Base-by-base conservation (phyloP, 2,113 vertebrate species). In the Gasterosteus nipponicus region DNA sequence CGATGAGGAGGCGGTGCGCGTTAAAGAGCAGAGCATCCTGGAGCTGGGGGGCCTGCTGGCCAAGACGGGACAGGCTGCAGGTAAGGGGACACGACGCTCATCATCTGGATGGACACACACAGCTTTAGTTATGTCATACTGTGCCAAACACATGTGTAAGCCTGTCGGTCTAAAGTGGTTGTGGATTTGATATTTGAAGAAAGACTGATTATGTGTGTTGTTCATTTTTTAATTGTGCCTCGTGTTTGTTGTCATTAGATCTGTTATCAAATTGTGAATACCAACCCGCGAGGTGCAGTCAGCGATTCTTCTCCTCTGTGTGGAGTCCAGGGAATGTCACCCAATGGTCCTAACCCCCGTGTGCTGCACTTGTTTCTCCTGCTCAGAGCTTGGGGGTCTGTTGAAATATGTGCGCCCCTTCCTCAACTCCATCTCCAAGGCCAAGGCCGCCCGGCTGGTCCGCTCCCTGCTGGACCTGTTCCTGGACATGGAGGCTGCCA, bases 11-110 rank as follows among this genome's bases (percentile, higher is more conserved):
- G 97, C 97, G 0, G 95, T 98, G 77, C 96, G 97, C 49, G 96
- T 99, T 83, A 98, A 98, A 89, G 97, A 99, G 92, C 97, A 98
- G 93, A 99, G 97, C 94, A 99, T 99, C 91, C 90, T 99, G 95
- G 97, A 98, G 81, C 93, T 99, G 90, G 97, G 97, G 0, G 95
- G 94, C 0, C 95, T 99, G 60, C 82, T 99, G 91, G 97, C 97
- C 69, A 96, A 97, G 94, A 99, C 97, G 0, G 97, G 97, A 83
- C 97, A 99, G 83, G 97, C 97, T 72, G 97, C 97, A 93, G 97
- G 97, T 99, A 92, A 86, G 11, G 14, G 1, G 29, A 49, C 57
- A 11, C 41, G 2, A 14, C 31, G 31, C 19, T 39, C 22, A 26
- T 12, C 12, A 16, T 3, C 26, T 9, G 18, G 10, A 11, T 18